These are phyloP conservation scores for Cherax destructor DNA, from an alignment of 1,140 invertebrate species.

Conservation along the genomic window DNA sequence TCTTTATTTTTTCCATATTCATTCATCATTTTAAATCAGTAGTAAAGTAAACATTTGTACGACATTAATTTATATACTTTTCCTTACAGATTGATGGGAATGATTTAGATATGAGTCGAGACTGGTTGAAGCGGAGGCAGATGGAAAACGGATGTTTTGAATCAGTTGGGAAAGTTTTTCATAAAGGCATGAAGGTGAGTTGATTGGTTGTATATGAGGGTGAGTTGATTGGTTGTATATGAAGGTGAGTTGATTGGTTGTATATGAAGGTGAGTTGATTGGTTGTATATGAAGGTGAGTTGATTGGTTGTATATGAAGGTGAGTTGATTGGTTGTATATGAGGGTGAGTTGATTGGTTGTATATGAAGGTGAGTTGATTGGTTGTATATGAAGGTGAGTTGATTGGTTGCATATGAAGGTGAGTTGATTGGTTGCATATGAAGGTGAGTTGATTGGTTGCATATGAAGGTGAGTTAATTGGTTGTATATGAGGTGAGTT, in stretches of 20 bases:
- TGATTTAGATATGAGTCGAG: conserved; percentile 55
- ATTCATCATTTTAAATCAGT: too few species aligned
- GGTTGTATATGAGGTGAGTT: conserved; percentile 42
- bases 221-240: conserved; percentile 74
- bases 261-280: conserved; percentile 74
- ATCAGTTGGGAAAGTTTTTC: conserved; percentile 76
- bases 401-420: conserved; percentile 74
- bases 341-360: too few species aligned
- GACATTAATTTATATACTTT: too few species aligned
- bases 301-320: conserved; percentile 74
- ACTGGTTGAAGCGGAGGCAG: conserved; percentile 79
- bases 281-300: conserved; percentile 74
- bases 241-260: conserved; percentile 38
- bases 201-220: conserved; percentile 73
- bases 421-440: conserved; percentile 74
- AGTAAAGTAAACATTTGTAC: too few species aligned
- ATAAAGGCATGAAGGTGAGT: conserved; percentile 78
- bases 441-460: conserved; percentile 38
- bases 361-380: conserved; percentile 74
- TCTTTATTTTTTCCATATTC: too few species aligned
- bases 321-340: conserved; percentile 3
- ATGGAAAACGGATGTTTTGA: conserved; percentile 85
- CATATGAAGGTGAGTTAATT: conserved; percentile 74
- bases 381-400: conserved; percentile 74
- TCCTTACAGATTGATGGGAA: conserved; percentile 79